Evolutionary conservation across 1,140 invertebrate species (phyloP), one percentile per base, ranked within the genome.

Genomic region (Colletes gigas): DNA sequence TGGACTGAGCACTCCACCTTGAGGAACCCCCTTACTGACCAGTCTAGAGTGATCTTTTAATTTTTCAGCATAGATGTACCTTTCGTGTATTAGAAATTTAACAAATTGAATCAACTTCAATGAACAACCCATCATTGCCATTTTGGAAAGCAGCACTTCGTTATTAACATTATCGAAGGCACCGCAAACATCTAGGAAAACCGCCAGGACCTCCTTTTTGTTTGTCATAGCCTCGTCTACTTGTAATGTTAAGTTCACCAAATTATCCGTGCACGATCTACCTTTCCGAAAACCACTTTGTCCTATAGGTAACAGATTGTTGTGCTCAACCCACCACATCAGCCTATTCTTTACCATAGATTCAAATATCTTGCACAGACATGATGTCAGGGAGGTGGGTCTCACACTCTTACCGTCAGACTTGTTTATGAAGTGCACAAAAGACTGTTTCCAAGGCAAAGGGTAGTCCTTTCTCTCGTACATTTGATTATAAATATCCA

Each of bases 101-200:
- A 73, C 52, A 50, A 78, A 83, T 63, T 69, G 4, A 47, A 47
- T 73, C 4, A 79, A 17, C 5, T 70, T 75, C 6, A 50, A 1
- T 6, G 82, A 52, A 44, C 82, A 83, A 0, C 68, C 55, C 5
- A 81, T 57, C 6, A 47, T 5, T 19, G 74, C 74, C 39, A 81
- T 41, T 54, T 73, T 81, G 10, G 50, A 4, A 1, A 76, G 41
- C 50, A 84, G 21, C 3, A 78, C 60, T 10, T 70, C 65, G 47
- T 7, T 65, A 54, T 80, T 72, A 9, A 81, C 73, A 60, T 83
- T 68, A 65, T 84, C 70, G 54, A 84, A 81, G 3, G 82, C 78
- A 12, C 65, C 66, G 6, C 21, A 12, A 63, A 84, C 67, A 50
- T 84, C 78, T 1, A 84, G 19, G 52, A 83, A 76, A 1, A 52